Evolutionary conservation across 2,888 invertebrate genomes (phyloP).

Genomic region (Myopa testacea): DNA sequence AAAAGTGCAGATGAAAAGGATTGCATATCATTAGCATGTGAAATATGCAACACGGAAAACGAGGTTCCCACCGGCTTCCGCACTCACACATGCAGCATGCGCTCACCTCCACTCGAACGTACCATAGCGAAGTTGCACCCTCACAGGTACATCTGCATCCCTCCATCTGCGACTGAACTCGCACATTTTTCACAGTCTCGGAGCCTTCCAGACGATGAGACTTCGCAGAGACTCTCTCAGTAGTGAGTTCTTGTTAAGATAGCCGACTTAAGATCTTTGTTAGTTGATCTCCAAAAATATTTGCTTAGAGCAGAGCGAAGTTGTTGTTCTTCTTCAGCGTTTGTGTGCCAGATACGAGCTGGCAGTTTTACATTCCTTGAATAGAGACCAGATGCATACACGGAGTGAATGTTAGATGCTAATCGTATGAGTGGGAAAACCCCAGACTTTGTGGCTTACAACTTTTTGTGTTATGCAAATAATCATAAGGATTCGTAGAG

Average conservation of each 20-base stretch:
- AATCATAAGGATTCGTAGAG: too few species aligned
- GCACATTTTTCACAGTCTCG: too few species aligned
- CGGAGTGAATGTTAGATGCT: not conserved
- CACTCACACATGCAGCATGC: too few species aligned
- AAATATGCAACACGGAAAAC: not conserved
- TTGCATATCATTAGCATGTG: slow-evolving; percentile 3
- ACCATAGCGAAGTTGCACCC: too few species aligned
- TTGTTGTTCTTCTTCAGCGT: slow-evolving; percentile 21
- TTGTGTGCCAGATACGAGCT: not conserved
- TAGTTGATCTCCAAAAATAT: slow-evolving; percentile 35
- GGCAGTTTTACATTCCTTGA: not conserved
- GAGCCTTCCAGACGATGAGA: not conserved
- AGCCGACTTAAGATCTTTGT: slow-evolving; percentile 32
- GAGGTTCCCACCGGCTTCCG: too few species aligned
- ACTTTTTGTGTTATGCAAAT: too few species aligned
- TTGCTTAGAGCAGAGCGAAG: slow-evolving; percentile 22
- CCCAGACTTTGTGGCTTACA: too few species aligned
- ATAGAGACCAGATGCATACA: not conserved
- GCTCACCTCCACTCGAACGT: not conserved
- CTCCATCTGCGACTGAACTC: not conserved
- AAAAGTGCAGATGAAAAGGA: not conserved
- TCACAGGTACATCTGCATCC: not conserved
- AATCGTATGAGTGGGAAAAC: not conserved
- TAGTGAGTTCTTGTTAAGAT: slow-evolving; percentile 28
- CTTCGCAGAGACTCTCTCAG: not conserved